A percentile compares a stretch with the other conserved stretches of the same genome.
These are phyloP conservation scores for Sinocyclocheilus anshuiensis DNA, from an alignment of 2,113 vertebrate species.

Conservation along the genomic window DNA sequence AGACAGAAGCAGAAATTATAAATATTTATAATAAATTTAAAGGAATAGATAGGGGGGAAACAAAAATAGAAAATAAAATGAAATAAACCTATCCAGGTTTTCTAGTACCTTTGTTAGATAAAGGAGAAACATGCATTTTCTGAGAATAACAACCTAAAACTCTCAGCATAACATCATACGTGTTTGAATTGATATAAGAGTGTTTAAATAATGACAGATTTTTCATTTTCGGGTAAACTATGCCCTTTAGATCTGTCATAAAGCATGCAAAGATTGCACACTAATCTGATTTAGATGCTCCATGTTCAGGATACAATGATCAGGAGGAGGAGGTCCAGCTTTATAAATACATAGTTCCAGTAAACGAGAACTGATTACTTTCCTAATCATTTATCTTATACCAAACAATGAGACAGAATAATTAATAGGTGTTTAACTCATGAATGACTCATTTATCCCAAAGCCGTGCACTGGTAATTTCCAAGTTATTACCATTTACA, in stretches of 20 bases:
- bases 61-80: background rate
- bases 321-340: background rate
- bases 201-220: too few species aligned
- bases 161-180: too few species aligned
- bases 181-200: too few species aligned
- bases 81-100: background rate
- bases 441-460: constrained; percentile 32
- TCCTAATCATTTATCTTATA: constrained; percentile 28
- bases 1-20: background rate
- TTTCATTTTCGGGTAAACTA: too few species aligned
- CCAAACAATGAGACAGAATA: constrained; percentile 26
- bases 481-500: constrained; percentile 22
- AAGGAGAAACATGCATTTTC: too few species aligned
- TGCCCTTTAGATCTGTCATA: background rate
- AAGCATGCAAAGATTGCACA: background rate
- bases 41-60: background rate
- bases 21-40: background rate
- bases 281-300: background rate
- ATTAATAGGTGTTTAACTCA: constrained; percentile 31
- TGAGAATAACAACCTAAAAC: too few species aligned
- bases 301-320: background rate
- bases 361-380: background rate
- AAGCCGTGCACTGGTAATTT: background rate
- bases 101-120: too few species aligned
- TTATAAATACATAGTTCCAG: background rate